Base-by-base conservation (phyloP, 2,888 invertebrate genomes). In the Phasia obesa region DNA sequence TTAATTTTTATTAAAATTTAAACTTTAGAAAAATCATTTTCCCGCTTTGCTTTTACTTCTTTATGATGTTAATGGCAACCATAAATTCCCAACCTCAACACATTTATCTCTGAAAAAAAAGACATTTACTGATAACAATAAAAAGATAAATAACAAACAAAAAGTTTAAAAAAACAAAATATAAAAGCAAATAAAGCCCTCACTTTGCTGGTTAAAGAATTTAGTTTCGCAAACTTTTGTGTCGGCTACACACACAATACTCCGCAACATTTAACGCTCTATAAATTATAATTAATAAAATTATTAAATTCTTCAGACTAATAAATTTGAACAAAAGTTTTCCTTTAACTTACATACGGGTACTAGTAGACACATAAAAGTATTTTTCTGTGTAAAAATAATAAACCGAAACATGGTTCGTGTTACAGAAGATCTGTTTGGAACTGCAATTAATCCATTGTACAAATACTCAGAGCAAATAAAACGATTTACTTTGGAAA, bases 401-500 rank as follows among this genome's bases (percentile, higher is more conserved):
- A 25, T 19, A 9, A 49, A 35, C n/a, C 13, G 17, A 51, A 79
- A 62, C 19, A 90, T 90, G 88, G 88, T 90, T 38, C 84, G 86
- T 75, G 87, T 91, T 6, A 86, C 80, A 4, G 89, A 91, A 85
- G 91, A 91, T 84, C 71, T 84, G 13, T 91, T 91, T 70, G 91
- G 91, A 27, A 81, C 38, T 2, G 87, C 88, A 9, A 81, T 87
- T 4, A 87, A 91, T 86, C 90, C 91, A 0, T 83, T 90, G 13
- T 89, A 87, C 2, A 86, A 87, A 25, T 64, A 87, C 17, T 62
- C 71, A 35, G 89, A 87, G 17, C 53, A 70, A 35, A 88, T 91
- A 42, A 88, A 87, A 7, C 88, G 91, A 11, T 91, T 90, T 62
- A 91, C 90, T 2, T 84, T 91, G 25, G 75, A 83, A 59, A 91